phyloP scores from a whole-genome alignment of 2,113 vertebrate genomes.

The Regulus satrapa region DNA sequence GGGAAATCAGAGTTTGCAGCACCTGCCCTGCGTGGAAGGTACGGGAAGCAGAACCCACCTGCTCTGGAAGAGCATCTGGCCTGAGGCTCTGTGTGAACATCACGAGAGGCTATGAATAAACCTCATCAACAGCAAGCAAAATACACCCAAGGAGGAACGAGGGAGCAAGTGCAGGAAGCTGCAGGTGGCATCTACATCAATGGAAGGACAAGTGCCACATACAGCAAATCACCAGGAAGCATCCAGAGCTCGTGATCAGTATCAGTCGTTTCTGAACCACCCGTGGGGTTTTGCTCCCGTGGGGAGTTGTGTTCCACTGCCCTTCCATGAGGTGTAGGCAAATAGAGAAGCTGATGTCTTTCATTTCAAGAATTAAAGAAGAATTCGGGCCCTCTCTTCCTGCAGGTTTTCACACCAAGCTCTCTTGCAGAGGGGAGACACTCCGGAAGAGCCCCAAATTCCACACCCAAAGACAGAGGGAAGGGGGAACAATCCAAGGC shows the following conservation, averaged over 20 bases:
- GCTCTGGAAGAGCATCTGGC: not conserved
- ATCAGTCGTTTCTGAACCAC: not conserved
- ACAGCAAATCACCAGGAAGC: not conserved
- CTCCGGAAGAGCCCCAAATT: not conserved
- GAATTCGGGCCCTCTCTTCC: not conserved
- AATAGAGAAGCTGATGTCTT: rapidly evolving
- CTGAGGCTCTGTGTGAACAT: not conserved
- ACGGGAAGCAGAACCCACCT: not conserved
- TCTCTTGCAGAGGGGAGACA: not conserved
- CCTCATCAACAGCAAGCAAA: not conserved
- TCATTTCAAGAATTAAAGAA: not conserved
- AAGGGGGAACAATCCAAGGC: rapidly evolving
- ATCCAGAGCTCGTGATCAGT: not conserved
- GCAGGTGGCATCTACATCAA: rapidly evolving
- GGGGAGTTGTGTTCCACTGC: not conserved
- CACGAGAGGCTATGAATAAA: not conserved
- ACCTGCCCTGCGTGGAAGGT: not conserved
- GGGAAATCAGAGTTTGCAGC: not conserved
- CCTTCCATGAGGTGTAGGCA: not conserved
- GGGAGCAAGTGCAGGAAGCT: not conserved
- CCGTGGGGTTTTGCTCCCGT: not conserved
- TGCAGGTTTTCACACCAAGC: not conserved
- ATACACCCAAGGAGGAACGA: not conserved
- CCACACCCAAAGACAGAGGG: not conserved
- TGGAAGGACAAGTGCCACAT: not conserved